Evolutionary conservation across 2,888 invertebrate genomes (phyloP), one percentile per base, ranked within the genome.

Genomic region (Smittia sp.): DNA sequence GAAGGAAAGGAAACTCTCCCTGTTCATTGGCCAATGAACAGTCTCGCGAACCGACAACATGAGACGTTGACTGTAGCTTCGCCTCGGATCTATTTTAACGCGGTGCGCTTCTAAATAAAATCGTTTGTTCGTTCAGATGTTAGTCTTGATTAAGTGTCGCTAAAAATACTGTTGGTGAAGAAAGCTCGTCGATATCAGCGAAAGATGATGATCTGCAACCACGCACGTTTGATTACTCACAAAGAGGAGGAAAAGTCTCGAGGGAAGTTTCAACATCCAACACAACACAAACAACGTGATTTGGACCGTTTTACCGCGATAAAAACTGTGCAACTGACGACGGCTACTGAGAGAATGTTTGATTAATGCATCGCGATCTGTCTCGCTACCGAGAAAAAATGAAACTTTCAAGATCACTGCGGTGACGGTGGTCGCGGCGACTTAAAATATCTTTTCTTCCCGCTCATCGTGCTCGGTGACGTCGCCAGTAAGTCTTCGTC

Each of bases 191-290:
- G 32, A 63, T 32, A 27, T 32, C 20, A 54, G 24, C 27, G 32
- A 27, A 27, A 20, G 13, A n/a, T 62, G n/a, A 27, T 58, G 20
- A 58, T 63, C 63, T 6, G 7, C 11, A 66, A 32, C 18, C 67
- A 67, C 67, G 27, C 67, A 11, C 46, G 18, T 66, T 39, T 3
- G 41, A 13, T 67, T 18, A 70, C 69, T 70, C 54, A 70, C 69
- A 70, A 70, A 18, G 4, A 20, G 20, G n/a, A n/a, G n/a, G 9
- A 41, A 25, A 54, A 70, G 18, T 54, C 54, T 70, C 20, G 69
- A 70, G 9, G 32, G 4, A 27, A 32, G 15, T 18, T 70, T 70
- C 7, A 27, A 54, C 69, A 70, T 70, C 54, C 69, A 70, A 54
- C 25, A 27, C 58, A 22, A 58, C 20, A 58, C 6, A 22, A 58